phyloP scores from a whole-genome alignment of 2,113 vertebrate genomes.

The Orthonyx spaldingii region DNA sequence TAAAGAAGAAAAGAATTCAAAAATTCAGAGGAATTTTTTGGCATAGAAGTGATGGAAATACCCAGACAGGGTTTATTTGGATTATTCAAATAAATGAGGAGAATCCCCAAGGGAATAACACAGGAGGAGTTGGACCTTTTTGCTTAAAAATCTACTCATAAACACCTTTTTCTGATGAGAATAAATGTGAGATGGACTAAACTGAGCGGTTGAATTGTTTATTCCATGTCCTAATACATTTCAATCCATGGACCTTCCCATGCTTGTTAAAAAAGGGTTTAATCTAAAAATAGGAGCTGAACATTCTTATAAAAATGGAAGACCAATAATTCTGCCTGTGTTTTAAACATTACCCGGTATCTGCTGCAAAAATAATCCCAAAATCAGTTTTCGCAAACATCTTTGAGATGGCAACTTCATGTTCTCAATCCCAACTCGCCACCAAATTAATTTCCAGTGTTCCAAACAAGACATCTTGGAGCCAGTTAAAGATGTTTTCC shows the following conservation, averaged over 20 bases:
- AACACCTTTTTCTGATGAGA: neutral
- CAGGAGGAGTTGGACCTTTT: neutral
- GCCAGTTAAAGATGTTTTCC: neutral
- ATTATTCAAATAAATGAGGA: neutral
- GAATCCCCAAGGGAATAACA: neutral
- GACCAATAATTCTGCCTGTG: neutral
- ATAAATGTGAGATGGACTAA: neutral
- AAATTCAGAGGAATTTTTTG: neutral
- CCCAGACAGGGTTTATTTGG: neutral
- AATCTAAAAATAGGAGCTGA: neutral
- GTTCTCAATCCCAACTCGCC: neutral
- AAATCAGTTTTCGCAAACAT: neutral
- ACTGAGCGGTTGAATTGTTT: neutral
- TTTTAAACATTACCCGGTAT: neutral
- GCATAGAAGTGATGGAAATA: neutral
- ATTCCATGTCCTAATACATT: neutral
- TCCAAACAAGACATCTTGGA: neutral
- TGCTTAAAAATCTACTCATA: neutral
- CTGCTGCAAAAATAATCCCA: neutral
- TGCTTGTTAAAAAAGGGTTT: neutral
- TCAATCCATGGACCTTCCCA: neutral
- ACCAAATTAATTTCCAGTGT: neutral
- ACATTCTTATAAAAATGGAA: neutral
- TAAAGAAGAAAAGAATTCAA: neutral
- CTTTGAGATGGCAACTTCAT: neutral